Conservation (phyloP, 2,113 vertebrate species). For the Gavia stellata region DNA sequence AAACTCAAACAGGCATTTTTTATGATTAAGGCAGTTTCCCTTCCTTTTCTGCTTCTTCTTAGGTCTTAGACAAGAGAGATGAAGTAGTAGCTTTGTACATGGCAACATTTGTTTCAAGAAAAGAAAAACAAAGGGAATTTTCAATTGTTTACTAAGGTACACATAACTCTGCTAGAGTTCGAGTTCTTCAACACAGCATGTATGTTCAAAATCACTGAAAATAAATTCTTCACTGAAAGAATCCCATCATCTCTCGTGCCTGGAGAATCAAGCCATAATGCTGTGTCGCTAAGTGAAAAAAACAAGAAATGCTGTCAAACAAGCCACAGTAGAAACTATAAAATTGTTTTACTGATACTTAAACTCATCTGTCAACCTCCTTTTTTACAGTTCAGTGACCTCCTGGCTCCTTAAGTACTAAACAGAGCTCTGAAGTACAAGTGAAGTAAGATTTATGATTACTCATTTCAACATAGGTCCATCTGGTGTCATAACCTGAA, state of each 20-base stretch:
- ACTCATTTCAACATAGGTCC: neutral
- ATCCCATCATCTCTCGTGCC: neutral
- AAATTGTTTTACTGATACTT: neutral
- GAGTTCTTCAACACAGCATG: neutral
- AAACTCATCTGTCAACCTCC: neutral
- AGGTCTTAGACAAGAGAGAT: neutral
- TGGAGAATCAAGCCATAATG: neutral
- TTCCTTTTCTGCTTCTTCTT: neutral
- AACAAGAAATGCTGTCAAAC: neutral
- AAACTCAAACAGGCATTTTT: neutral
- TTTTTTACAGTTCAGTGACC: neutral
- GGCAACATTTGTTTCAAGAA: neutral
- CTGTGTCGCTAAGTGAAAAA: neutral
- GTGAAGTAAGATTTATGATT: neutral
- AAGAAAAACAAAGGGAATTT: neutral
- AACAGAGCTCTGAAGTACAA: neutral
- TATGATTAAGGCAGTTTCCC: neutral
- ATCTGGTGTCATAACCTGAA: neutral
- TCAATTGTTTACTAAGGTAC: neutral
- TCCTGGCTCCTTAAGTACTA: neutral
- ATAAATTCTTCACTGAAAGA: neutral
- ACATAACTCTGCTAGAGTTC: neutral
- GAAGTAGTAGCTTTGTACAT: neutral
- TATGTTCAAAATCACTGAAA: neutral
- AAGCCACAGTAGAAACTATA: neutral